Evolutionary conservation across 2,797 vertebrate species (phyloP), one percentile per base, ranked within the genome.

Genomic region (Gobio occitaniae): DNA sequence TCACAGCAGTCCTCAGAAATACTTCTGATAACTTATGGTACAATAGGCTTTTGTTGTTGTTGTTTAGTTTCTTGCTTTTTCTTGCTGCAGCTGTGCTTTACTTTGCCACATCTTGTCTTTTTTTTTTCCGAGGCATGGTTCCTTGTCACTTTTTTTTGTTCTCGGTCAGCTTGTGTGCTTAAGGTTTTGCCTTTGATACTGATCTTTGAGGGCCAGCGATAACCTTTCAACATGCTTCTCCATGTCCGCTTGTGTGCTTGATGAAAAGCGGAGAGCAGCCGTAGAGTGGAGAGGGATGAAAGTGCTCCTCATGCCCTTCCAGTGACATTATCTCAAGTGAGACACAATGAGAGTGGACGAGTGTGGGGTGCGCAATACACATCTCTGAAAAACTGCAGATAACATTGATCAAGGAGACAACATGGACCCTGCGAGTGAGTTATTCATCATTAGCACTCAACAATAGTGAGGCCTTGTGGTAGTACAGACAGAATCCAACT

Each of bases 261-360:
- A 93, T 88, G 88, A 87, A 88, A 92, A 89, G 88, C 88, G 78
- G 88, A 89, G 87, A 91, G 87, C 17, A 88, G 90, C 91, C 93
- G 71, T 83, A 89, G 92, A 92, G 88, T 88, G 70, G 86, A 89
- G 87, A 83, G 85, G 76, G 71, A 82, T 82, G 78, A 89, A 90
- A 92, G 92, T 91, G 90, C 84, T 90, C 89, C 19, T 85, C 79
- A 25, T 90, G 91, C 88, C 90, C 90, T 94, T 93, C 87, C 87
- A 75, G 85, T 93, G 93, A 93, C 91, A 93, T 92, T 91, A 94
- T 94, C 94, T 94, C 88, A 87, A 94, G 93, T 92, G 91, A 91
- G 91, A 93, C 91, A 92, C 89, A 90, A 81, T 80, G 88, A 89
- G 29, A 92, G 92, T 89, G 91, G 90, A 91, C 89, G 87, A 84